phyloP scores from a whole-genome alignment of 1,140 invertebrate species.

The Acromyrmex echinatior region DNA sequence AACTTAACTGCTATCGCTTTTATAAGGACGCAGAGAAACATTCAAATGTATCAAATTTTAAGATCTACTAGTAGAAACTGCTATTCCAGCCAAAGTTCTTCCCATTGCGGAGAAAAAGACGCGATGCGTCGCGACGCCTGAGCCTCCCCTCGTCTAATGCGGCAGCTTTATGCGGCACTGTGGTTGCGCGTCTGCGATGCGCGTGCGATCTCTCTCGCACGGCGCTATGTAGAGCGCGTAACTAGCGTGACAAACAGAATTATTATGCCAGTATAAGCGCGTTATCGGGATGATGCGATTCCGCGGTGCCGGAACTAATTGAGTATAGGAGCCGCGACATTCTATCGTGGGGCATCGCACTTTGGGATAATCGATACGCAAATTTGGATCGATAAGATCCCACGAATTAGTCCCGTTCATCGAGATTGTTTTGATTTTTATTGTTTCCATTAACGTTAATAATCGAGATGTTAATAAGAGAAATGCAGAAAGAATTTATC shows the following conservation, averaged over 20 bases:
- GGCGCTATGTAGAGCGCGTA: constrained; percentile 81
- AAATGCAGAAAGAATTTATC: not conserved
- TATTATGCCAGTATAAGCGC: constrained; percentile 80
- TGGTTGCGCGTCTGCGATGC: constrained; percentile 38
- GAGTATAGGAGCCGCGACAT: constrained; percentile 69
- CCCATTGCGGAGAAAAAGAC: constrained; percentile 28
- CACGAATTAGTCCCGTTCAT: constrained; percentile 1
- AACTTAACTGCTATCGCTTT: too few relatives aligned
- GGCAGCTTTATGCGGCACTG: constrained; percentile 42
- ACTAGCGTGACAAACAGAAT: constrained; percentile 81
- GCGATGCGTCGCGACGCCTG: constrained; percentile 22
- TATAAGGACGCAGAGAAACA: too few relatives aligned
- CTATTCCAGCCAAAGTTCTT: not conserved
- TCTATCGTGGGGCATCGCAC: constrained; percentile 67
- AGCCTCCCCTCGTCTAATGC: constrained; percentile 32
- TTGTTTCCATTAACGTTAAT: constrained; percentile 23
- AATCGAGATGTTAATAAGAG: too few relatives aligned
- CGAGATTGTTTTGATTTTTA: constrained; percentile 35
- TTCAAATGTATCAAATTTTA: not conserved
- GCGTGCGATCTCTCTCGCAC: constrained; percentile 52
- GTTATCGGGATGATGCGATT: constrained; percentile 60
- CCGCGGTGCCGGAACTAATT: constrained; percentile 72
- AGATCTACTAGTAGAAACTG: not conserved
- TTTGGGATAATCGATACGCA: constrained; percentile 16
- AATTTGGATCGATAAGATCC: constrained; percentile 18